phyloP scores from a whole-genome alignment of 2,888 invertebrate species.

The Euphydryas editha region DNA sequence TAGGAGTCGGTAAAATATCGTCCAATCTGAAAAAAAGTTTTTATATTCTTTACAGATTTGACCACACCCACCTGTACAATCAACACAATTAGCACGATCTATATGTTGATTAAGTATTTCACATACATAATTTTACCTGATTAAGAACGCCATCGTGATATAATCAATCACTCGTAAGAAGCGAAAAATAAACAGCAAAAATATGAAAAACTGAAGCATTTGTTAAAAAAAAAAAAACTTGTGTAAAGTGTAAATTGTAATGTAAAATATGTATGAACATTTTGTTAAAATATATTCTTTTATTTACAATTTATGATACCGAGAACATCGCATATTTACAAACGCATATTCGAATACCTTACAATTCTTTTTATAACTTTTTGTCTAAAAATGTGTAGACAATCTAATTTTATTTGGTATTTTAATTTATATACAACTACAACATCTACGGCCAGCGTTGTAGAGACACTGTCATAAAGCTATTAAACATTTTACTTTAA shows the following conservation, averaged over 20 bases:
- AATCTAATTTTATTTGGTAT: too few relatives aligned
- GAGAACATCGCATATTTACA: too few relatives aligned
- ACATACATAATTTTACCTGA: not conserved
- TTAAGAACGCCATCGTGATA: conserved; percentile 4
- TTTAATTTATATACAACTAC: too few relatives aligned
- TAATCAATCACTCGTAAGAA: conserved; percentile 16
- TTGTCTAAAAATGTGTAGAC: too few relatives aligned
- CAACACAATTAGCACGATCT: conserved; percentile 1
- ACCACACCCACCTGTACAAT: conserved; percentile 41
- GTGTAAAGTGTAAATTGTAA: not conserved
- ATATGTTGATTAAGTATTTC: not conserved
- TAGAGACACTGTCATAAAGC: too few relatives aligned
- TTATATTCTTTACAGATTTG: conserved; percentile 51
- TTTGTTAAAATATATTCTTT: too few relatives aligned
- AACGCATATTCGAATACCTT: too few relatives aligned
- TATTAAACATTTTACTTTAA: too few relatives aligned
- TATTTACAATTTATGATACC: too few relatives aligned
- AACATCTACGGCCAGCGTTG: too few relatives aligned
- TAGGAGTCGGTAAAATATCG: conserved; percentile 49
- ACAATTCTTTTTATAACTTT: too few relatives aligned
- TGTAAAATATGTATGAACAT: conserved; percentile 1
- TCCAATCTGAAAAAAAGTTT: conserved; percentile 65
- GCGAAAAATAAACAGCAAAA: conserved; percentile 22
- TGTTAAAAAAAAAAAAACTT: not conserved
- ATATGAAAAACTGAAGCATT: conserved; percentile 6